These are phyloP conservation scores for Cepaea hortensis DNA, from an alignment of 2,888 invertebrate genomes.

Conservation along the genomic window DNA sequence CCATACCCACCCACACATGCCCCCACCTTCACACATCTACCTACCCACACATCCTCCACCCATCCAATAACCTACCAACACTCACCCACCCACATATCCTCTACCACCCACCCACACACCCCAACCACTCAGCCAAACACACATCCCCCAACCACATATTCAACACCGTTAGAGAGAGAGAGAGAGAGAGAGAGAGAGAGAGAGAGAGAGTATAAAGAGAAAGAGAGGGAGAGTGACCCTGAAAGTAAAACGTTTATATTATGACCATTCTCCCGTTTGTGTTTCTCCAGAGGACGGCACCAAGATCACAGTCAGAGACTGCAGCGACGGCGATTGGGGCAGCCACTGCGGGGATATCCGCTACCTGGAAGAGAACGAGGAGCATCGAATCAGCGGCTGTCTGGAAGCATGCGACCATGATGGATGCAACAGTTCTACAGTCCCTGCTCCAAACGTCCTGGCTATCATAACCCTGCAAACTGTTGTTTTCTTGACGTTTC, in stretches of 20 bases:
- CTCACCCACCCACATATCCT: no score
- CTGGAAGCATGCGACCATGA: conserved; percentile 71
- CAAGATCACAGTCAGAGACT: conserved; percentile 69
- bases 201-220: neutral
- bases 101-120: no score
- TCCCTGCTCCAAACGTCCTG: neutral
- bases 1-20: no score
- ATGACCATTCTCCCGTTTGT: neutral
- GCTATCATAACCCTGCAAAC: neutral
- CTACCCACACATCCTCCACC: no score
- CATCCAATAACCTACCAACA: no score
- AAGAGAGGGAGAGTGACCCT: neutral
- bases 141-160: neutral
- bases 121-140: no score
- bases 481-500: neutral
- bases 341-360: conserved; percentile 68
- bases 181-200: neutral
- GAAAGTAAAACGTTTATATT: neutral
- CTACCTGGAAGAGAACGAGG: conserved; percentile 55
- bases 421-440: conserved; percentile 68
- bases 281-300: conserved; percentile 64
- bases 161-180: neutral
- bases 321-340: conserved; percentile 70
- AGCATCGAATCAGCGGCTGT: conserved; percentile 63
- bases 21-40: no score